These are phyloP conservation scores for Chiloscyllium plagiosum DNA, from an alignment of 2,113 vertebrate genomes.

Conservation along the genomic window DNA sequence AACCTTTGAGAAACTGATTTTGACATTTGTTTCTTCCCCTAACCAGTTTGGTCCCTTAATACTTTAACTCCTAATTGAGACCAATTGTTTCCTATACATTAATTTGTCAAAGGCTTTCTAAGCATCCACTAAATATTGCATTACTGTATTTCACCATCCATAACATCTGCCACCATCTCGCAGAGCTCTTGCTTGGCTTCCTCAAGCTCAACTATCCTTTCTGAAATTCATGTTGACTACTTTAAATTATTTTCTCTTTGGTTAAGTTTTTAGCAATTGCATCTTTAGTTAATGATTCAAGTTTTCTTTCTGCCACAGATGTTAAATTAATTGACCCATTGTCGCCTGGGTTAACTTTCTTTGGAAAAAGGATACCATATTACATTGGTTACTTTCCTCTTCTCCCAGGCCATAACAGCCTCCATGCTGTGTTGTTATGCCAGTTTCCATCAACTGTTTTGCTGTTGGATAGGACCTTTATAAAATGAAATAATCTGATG, in stretches of 20 bases:
- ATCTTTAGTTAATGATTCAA: not conserved
- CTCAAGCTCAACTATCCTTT: not conserved
- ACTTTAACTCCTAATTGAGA: not conserved
- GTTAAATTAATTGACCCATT: not conserved
- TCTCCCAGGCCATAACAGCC: not conserved
- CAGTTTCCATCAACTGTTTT: not conserved
- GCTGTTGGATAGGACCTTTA: not conserved
- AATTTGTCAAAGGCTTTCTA: not conserved
- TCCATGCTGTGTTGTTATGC: not conserved
- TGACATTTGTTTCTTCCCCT: not conserved
- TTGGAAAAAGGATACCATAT: not conserved
- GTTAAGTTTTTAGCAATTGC: not conserved
- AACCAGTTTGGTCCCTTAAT: not conserved
- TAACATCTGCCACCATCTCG: not conserved
- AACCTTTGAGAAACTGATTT: not conserved
- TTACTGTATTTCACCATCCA: not conserved
- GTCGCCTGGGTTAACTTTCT: not conserved
- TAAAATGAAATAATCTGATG: not conserved
- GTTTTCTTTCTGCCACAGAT: not conserved
- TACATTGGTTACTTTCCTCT: not conserved
- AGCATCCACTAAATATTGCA: not conserved
- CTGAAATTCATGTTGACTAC: not conserved
- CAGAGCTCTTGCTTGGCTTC: not conserved
- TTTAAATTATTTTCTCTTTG: not conserved
- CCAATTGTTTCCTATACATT: not conserved